These are phyloP conservation scores for Coenonympha arcania DNA, from an alignment of 2,888 invertebrate species.

Conservation along the genomic window DNA sequence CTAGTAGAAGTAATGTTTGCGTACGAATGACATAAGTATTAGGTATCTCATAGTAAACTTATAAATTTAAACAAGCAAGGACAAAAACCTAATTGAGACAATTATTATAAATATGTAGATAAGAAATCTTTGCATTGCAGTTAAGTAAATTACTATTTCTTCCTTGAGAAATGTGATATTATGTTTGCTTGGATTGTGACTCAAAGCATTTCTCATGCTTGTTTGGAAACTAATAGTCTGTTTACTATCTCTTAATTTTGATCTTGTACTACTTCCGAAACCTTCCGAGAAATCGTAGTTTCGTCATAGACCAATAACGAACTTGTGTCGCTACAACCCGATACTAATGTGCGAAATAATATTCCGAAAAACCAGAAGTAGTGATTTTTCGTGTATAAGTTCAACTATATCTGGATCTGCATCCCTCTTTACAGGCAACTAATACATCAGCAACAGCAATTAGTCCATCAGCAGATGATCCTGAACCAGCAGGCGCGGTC, in stretches of 20 bases:
- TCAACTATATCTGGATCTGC: neutral
- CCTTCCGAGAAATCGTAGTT: neutral
- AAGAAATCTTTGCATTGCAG: neutral
- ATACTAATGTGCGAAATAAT: too few species aligned
- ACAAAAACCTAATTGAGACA: neutral
- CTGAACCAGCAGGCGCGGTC: conserved; percentile 70
- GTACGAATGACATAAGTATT: too few species aligned
- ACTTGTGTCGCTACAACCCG: too few species aligned
- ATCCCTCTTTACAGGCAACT: conserved; percentile 44
- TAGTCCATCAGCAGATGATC: conserved; percentile 67
- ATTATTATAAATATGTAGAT: neutral
- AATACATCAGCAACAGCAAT: conserved; percentile 70
- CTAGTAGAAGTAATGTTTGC: too few species aligned
- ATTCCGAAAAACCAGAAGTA: too few species aligned
- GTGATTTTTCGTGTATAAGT: too few species aligned
- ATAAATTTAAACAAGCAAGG: neutral
- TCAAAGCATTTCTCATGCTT: neutral
- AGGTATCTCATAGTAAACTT: too few species aligned
- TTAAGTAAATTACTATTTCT: neutral
- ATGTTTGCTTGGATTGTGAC: neutral
- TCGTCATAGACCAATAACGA: too few species aligned
- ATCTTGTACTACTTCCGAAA: neutral
- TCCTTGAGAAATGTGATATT: conserved; percentile 4
- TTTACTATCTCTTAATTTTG: conserved; percentile 1
- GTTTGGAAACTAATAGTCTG: neutral